Percentiles rank a stretch among this genome's conserved stretches.
Evolutionary conservation across 2,888 invertebrate species (phyloP).

Genomic region (Clistopyga incitator): DNA sequence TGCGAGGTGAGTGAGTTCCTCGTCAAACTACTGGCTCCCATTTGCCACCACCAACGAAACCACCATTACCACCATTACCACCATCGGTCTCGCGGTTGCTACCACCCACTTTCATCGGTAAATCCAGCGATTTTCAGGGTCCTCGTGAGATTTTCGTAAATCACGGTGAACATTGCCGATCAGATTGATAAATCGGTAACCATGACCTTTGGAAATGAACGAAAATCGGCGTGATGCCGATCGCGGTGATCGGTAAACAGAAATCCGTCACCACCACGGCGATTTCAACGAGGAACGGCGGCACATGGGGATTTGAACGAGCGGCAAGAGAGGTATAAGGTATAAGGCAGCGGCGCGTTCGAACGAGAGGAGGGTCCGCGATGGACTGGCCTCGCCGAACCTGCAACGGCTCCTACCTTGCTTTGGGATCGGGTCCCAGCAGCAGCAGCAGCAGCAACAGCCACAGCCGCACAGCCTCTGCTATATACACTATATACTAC

Average conservation of each 20-base stretch:
- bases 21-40: conserved; percentile 62
- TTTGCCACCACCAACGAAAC: conserved; percentile 61
- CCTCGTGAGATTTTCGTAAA: conserved; percentile 44
- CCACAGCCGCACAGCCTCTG: conserved; percentile 38
- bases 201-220: neutral
- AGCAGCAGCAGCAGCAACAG: conserved; percentile 74
- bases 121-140: conserved; percentile 23
- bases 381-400: conserved; percentile 82
- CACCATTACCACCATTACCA: conserved; percentile 59
- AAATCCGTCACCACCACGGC: conserved; percentile 40
- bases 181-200: neutral
- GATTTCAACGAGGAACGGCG: conserved; percentile 63
- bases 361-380: conserved; percentile 83
- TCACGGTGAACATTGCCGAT: conserved; percentile 9
- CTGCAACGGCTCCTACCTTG: conserved; percentile 76
- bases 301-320: conserved; percentile 79
- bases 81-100: conserved; percentile 34
- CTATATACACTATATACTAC: conserved; percentile 74
- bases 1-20: conserved; percentile 74
- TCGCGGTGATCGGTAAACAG: conserved; percentile 10
- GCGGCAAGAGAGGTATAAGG: conserved; percentile 74
- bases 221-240: neutral
- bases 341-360: conserved; percentile 75
- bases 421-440: conserved; percentile 83
- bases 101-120: conserved; percentile 43